phyloP scores from a whole-genome alignment of 1,140 invertebrate species.

The Drosophila neocordata region DNA sequence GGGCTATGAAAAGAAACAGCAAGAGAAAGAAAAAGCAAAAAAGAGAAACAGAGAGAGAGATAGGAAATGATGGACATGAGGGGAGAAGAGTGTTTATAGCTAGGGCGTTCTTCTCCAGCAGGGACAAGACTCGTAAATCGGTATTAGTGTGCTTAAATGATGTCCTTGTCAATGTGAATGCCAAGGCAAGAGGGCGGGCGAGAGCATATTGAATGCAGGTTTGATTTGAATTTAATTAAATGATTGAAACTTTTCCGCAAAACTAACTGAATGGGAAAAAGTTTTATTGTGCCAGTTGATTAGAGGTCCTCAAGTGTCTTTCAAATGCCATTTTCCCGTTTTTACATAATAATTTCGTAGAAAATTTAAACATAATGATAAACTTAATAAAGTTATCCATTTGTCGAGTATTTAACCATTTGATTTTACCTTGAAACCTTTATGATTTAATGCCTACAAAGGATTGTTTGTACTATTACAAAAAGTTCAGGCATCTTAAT shows the following conservation, averaged over 20 bases:
- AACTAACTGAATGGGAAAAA: conserved; percentile 11
- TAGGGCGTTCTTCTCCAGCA: conserved; percentile 40
- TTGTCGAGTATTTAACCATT: not conserved
- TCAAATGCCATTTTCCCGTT: conserved; percentile 36
- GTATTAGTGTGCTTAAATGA: conserved; percentile 62
- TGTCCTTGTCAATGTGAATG: conserved; percentile 42
- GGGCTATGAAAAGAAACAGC: conserved; percentile 41
- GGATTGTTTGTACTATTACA: conserved; percentile 12
- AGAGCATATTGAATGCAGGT: conserved; percentile 47
- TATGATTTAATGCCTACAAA: not conserved
- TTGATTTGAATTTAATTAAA: conserved; percentile 68
- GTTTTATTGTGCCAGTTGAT: conserved; percentile 21
- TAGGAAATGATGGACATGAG: conserved; percentile 1
- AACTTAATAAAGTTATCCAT: not conserved
- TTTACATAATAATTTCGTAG: not conserved
- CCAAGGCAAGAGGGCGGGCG: conserved; percentile 16
- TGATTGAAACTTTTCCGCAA: conserved; percentile 34
- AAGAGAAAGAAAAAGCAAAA: conserved; percentile 13
- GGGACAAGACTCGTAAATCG: conserved; percentile 57
- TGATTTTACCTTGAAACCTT: not conserved
- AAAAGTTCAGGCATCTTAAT: conserved; percentile 11
- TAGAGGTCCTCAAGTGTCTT: not conserved
- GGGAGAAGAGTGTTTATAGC: conserved; percentile 42
- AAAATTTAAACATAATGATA: not conserved
- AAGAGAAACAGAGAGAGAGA: conserved; percentile 6